Conservation (phyloP, 2,888 invertebrate genomes). For the Ctena decussata region DNA sequence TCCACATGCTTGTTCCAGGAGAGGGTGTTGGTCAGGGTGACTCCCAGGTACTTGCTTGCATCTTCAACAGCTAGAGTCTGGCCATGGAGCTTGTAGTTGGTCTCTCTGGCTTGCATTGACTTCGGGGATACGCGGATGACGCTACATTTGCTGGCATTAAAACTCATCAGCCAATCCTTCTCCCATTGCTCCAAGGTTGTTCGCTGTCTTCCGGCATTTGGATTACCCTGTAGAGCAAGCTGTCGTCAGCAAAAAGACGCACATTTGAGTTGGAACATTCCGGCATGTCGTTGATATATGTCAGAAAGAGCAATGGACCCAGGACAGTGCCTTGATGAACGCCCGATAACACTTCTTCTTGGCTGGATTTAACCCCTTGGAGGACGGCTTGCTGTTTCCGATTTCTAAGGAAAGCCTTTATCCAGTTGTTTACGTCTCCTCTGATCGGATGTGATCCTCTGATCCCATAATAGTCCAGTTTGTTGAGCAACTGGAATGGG, state of each 20-base stretch:
- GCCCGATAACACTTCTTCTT: conserved; percentile 20
- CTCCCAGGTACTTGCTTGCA: conserved; percentile 2
- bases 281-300: conserved; percentile 76
- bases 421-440: conserved; percentile 29
- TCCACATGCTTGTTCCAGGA: conserved; percentile 19
- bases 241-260: conserved; percentile 41
- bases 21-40: conserved; percentile 14
- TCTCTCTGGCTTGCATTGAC: conserved; percentile 1
- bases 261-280: conserved; percentile 16
- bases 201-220: not conserved
- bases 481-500: conserved; percentile 1
- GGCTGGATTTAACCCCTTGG: not conserved
- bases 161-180: conserved; percentile 21
- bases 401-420: conserved; percentile 37
- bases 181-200: not conserved
- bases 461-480: not conserved
- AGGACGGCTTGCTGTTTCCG: conserved; percentile 1
- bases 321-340: conserved; percentile 37
- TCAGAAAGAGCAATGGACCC: conserved; percentile 25
- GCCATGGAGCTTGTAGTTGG: conserved; percentile 15
- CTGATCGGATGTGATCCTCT: no score
- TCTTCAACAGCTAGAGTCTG: conserved; percentile 6
- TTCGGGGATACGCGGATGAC: conserved; percentile 10
- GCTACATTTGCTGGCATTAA: conserved; percentile 23
- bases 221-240: conserved; percentile 36